Conservation (phyloP, 2,797 vertebrate species). For the Sternotherus odoratus region DNA sequence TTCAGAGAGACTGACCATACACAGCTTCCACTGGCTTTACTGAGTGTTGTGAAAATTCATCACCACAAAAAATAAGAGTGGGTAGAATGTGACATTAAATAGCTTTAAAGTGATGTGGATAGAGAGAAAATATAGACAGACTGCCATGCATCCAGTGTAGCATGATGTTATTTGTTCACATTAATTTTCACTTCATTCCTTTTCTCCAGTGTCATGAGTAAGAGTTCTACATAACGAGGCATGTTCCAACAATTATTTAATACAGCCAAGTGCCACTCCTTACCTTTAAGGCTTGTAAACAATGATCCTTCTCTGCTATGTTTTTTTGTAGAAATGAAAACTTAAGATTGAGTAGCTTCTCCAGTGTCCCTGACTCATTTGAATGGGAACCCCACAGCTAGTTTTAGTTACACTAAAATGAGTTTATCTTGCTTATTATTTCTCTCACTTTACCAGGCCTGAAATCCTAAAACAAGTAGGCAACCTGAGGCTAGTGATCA, state of each 20-base stretch:
- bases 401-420: slow-evolving; percentile 3
- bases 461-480: slow-evolving; percentile 13
- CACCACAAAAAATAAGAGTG: neutral
- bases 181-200: neutral
- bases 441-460: neutral
- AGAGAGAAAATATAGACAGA: neutral
- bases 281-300: neutral
- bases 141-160: neutral
- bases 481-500: neutral
- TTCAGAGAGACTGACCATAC: neutral
- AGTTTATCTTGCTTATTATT: slow-evolving; percentile 10
- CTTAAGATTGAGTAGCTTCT: neutral
- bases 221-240: neutral
- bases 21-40: neutral
- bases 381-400: neutral
- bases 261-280: neutral
- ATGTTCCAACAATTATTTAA: neutral
- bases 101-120: neutral
- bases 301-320: neutral
- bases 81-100: neutral
- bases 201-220: neutral
- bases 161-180: neutral
- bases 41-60: neutral
- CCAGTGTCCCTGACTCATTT: slow-evolving; percentile 23
- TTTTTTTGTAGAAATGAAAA: slow-evolving; percentile 9